These are phyloP conservation scores for Chloroceryle aenea DNA, from an alignment of 2,113 vertebrate species.

Conservation along the genomic window DNA sequence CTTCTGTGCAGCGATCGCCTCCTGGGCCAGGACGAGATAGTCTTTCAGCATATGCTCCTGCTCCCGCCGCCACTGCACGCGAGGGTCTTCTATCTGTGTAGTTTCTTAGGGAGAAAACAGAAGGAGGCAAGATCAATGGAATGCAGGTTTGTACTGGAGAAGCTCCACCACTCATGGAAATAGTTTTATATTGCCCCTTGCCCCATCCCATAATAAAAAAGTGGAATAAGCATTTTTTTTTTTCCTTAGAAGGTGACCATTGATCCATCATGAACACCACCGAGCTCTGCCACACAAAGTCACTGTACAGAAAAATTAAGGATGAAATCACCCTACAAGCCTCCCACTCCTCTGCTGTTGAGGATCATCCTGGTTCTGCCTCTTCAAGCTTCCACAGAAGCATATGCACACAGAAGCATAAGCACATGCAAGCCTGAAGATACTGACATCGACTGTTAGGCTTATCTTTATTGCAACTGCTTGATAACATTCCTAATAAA, in stretches of 20 bases:
- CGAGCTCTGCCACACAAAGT: neutral
- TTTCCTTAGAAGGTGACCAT: neutral
- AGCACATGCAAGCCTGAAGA: neutral
- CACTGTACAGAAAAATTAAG: neutral
- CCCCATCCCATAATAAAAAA: neutral
- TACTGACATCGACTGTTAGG: neutral
- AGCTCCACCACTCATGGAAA: neutral
- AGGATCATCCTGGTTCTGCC: neutral
- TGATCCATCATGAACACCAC: neutral
- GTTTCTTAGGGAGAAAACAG: conserved; percentile 75
- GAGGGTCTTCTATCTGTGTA: conserved; percentile 97
- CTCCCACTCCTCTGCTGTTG: neutral
- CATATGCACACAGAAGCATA: neutral
- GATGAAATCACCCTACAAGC: neutral
- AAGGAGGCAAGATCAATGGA: neutral
- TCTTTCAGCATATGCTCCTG: conserved; percentile 97
- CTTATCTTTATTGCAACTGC: conserved; percentile 1
- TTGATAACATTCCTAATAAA: conserved; percentile 14
- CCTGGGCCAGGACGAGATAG: conserved; percentile 92
- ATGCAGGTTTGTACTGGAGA: neutral
- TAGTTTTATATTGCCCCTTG: neutral
- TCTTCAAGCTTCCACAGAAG: neutral
- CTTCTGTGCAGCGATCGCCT: conserved; percentile 92
- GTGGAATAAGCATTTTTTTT: neutral
- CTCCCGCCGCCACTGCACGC: conserved; percentile 93